Percentiles rank a stretch among this genome's conserved stretches.
These are phyloP conservation scores for Lichenostomus cassidix DNA, from an alignment of 2,113 vertebrate species.

Conservation along the genomic window DNA sequence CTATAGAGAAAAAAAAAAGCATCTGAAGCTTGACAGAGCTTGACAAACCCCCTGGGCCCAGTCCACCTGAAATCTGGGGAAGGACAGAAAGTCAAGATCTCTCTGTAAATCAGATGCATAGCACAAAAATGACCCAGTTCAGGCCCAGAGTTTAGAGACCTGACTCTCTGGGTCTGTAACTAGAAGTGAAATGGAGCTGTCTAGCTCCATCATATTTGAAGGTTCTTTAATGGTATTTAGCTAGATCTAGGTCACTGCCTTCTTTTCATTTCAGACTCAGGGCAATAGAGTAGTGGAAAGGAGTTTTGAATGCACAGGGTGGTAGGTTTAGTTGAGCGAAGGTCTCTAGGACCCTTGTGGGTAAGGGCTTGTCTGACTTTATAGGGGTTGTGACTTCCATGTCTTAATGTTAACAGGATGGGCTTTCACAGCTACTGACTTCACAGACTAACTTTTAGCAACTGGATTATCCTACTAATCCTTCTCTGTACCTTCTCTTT, in stretches of 20 bases:
- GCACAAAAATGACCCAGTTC: not conserved
- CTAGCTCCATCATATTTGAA: not conserved
- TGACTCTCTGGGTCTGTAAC: not conserved
- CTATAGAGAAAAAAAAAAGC: not conserved
- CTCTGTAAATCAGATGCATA: not conserved
- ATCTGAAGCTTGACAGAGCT: not conserved
- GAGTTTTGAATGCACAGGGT: not conserved
- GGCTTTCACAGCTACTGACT: conserved; percentile 16
- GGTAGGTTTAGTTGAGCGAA: not conserved
- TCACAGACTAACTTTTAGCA: conserved; percentile 22
- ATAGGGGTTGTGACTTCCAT: not conserved
- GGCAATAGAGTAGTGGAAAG: not conserved
- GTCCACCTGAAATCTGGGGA: not conserved
- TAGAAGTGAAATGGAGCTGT: not conserved
- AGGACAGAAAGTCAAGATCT: not conserved
- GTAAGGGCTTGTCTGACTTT: not conserved
- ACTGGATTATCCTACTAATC: not conserved
- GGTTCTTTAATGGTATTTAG: not conserved
- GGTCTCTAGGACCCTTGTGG: not conserved
- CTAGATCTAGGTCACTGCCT: not conserved
- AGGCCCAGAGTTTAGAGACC: not conserved
- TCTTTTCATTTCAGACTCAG: not conserved
- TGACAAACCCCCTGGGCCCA: not conserved
- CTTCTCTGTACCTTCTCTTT: not conserved
- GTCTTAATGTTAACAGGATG: not conserved